These are phyloP conservation scores for Dicycla oo DNA, from an alignment of 2,888 invertebrate genomes.

Conservation along the genomic window DNA sequence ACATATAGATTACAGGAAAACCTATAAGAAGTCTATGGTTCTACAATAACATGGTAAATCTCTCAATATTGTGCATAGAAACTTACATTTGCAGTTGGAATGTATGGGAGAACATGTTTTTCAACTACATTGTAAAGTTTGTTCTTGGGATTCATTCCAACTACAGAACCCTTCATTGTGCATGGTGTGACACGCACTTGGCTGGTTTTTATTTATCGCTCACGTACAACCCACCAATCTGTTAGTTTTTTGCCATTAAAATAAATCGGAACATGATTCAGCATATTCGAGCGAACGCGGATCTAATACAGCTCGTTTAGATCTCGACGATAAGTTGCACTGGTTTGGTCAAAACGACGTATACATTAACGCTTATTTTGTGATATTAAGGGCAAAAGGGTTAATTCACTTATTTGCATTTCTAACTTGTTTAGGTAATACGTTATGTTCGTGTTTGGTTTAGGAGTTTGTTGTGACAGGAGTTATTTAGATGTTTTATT, in stretches of 20 bases:
- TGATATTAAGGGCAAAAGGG: slow-evolving; percentile 46
- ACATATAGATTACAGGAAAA: too few relatives aligned
- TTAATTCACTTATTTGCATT: slow-evolving; percentile 50
- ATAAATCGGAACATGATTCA: slow-evolving; percentile 48
- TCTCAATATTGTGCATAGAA: too few relatives aligned
- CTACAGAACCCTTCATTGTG: too few relatives aligned
- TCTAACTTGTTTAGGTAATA: slow-evolving; percentile 42
- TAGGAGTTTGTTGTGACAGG: slow-evolving; percentile 29
- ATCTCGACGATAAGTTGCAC: slow-evolving; percentile 51
- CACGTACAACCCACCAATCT: slow-evolving; percentile 1
- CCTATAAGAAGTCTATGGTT: too few relatives aligned
- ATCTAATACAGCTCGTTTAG: slow-evolving; percentile 49
- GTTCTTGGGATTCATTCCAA: too few relatives aligned
- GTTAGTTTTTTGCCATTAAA: slow-evolving; percentile 35
- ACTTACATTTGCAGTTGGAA: too few relatives aligned
- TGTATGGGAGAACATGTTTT: too few relatives aligned
- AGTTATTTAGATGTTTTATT: slow-evolving; percentile 47
- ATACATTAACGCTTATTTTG: slow-evolving; percentile 28
- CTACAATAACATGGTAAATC: too few relatives aligned
- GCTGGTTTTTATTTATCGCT: slow-evolving; percentile 9
- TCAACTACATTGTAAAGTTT: too few relatives aligned
- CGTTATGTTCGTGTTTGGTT: slow-evolving; percentile 56
- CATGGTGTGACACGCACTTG: too few relatives aligned
- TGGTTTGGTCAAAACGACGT: slow-evolving; percentile 23
- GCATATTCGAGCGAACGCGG: slow-evolving; percentile 25